Conservation (phyloP, 2,888 invertebrate genomes). For the Drosophila fungiperda region DNA sequence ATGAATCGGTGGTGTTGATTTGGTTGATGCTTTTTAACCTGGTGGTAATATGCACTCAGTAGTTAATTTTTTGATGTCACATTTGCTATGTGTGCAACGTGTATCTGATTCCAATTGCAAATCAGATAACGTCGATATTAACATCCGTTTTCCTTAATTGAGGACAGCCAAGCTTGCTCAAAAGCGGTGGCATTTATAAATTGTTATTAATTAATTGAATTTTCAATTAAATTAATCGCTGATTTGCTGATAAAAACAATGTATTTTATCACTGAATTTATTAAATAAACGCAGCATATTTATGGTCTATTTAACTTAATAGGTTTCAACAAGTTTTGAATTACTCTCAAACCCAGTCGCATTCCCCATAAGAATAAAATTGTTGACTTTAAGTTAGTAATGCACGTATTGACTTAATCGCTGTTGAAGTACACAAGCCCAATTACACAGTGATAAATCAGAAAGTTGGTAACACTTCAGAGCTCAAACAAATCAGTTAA, state of each 20-base stretch:
- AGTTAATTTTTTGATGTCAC: constrained; percentile 25
- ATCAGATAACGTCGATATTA: constrained; percentile 40
- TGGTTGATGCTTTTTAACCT: constrained; percentile 21
- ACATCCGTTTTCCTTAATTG: constrained; percentile 30
- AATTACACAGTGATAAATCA: constrained; percentile 39
- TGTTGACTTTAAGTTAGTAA: not conserved
- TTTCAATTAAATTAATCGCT: constrained; percentile 33
- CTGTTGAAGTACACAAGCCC: constrained; percentile 1
- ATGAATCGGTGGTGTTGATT: constrained; percentile 36
- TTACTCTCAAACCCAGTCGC: not conserved
- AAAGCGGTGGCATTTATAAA: constrained; percentile 12
- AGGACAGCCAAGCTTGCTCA: constrained; percentile 1
- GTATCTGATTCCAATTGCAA: constrained; percentile 17
- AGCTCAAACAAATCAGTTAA: constrained; percentile 38
- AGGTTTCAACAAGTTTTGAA: not conserved
- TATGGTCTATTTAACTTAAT: not conserved
- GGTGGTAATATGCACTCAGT: constrained; percentile 5
- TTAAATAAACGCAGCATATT: not conserved
- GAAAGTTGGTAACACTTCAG: constrained; percentile 36
- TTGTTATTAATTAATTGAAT: constrained; percentile 11
- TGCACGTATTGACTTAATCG: not conserved
- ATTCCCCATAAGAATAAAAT: not conserved
- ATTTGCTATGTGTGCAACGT: constrained; percentile 20
- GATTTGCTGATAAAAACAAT: constrained; percentile 14
- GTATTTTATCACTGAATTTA: not conserved